These are phyloP conservation scores for Globia sparganii DNA, from an alignment of 2,888 invertebrate genomes.

Conservation along the genomic window DNA sequence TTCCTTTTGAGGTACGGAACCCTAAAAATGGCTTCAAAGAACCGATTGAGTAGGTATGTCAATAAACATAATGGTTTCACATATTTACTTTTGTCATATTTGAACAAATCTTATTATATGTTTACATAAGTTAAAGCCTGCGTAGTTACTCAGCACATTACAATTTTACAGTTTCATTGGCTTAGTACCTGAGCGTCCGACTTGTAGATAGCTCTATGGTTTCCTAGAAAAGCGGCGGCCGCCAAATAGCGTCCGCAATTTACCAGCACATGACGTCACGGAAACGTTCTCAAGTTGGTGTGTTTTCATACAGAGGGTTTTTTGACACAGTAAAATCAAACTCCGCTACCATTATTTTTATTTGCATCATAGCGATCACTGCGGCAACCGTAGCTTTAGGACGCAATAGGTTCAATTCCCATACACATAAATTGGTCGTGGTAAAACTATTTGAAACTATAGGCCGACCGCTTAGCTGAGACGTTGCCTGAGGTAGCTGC, in stretches of 20 bases:
- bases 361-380: neutral
- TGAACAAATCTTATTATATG: conserved; percentile 31
- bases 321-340: neutral
- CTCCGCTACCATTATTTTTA: neutral
- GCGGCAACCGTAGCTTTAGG: neutral
- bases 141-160: neutral
- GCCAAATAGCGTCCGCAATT: neutral
- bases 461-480: too few species aligned
- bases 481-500: too few species aligned
- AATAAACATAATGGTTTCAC: conserved; percentile 19
- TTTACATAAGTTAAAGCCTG: conserved; percentile 14
- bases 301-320: neutral
- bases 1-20: too few species aligned
- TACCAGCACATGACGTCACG: neutral
- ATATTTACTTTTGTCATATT: conserved; percentile 37
- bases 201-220: neutral
- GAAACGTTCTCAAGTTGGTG: neutral
- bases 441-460: neutral
- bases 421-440: neutral
- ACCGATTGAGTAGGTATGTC: neutral
- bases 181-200: neutral
- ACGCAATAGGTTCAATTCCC: neutral
- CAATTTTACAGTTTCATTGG: neutral
- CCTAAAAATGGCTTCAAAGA: conserved; percentile 12
- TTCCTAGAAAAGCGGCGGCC: neutral